Evolutionary conservation across 2,888 invertebrate species (phyloP).

Genomic region (Nephrotoma guestfalica): DNA sequence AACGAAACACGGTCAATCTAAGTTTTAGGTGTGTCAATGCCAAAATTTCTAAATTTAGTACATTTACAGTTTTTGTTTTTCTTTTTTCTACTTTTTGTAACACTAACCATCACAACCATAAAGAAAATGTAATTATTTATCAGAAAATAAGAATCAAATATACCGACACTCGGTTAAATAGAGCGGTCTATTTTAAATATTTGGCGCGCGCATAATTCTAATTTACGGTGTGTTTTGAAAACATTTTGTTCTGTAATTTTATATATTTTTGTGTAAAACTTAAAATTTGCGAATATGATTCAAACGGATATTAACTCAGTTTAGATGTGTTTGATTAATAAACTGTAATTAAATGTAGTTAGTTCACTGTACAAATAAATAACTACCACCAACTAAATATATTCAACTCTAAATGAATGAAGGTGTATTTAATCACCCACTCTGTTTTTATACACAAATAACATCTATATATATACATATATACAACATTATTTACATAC

Average conservation of each 20-base stretch:
- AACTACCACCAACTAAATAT: not conserved
- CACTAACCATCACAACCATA: not conserved
- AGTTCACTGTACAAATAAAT: not conserved
- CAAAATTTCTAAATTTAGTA: not conserved
- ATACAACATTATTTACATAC: not conserved
- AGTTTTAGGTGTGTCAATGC: not conserved
- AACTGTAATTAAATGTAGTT: not conserved
- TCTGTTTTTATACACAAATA: not conserved
- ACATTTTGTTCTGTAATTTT: not conserved
- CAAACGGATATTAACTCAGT: not conserved
- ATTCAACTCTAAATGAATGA: not conserved
- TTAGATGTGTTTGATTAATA: not conserved
- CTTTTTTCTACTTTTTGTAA: not conserved
- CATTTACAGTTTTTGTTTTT: not conserved
- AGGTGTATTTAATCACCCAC: not conserved
- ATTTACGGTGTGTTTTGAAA: not conserved
- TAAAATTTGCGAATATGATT: not conserved
- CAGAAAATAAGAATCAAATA: not conserved
- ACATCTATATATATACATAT: not conserved
- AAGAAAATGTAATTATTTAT: not conserved
- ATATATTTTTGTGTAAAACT: not conserved
- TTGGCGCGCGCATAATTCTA: not conserved
- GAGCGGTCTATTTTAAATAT: not conserved
- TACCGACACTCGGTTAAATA: not conserved
- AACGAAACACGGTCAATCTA: not conserved